Percentiles rank a stretch among this genome's conserved stretches.
Evolutionary conservation across 2,797 vertebrate genomes (phyloP).

Genomic region (Oceanodroma leucorhoa): DNA sequence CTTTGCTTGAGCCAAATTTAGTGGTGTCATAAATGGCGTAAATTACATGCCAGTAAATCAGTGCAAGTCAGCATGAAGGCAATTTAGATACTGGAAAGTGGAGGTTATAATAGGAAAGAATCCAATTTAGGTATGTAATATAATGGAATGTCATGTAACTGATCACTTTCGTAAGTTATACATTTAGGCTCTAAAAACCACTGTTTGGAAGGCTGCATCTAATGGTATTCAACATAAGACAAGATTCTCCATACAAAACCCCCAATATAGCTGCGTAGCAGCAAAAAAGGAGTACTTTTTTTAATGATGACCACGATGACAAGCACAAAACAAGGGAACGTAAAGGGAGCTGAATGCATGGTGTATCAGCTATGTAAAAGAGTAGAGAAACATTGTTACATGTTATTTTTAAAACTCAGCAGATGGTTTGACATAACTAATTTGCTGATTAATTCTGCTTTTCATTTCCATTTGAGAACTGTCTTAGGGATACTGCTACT

Average conservation of each 20-base stretch:
- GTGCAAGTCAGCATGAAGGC: not conserved
- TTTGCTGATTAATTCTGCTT: not conserved
- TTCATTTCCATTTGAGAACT: not conserved
- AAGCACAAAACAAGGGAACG: not conserved
- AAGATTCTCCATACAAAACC: not conserved
- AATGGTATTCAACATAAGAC: not conserved
- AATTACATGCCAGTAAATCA: slow-evolving; percentile 7
- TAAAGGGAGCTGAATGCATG: not conserved
- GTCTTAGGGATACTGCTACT: not conserved
- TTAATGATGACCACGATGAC: not conserved
- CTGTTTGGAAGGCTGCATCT: not conserved
- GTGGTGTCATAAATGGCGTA: not conserved
- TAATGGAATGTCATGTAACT: not conserved
- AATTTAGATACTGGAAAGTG: not conserved
- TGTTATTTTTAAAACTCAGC: not conserved
- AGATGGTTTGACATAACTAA: not conserved
- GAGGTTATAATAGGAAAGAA: not conserved
- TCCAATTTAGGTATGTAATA: not conserved
- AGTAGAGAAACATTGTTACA: not conserved
- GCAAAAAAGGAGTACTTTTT: not conserved
- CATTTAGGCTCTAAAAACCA: not conserved
- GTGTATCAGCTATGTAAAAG: not conserved
- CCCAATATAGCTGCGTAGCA: not conserved
- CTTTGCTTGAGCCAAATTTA: slow-evolving; percentile 4
- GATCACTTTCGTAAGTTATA: not conserved